Base-by-base conservation (phyloP, 2,113 vertebrate species). In the Ursus arctos region DNA sequence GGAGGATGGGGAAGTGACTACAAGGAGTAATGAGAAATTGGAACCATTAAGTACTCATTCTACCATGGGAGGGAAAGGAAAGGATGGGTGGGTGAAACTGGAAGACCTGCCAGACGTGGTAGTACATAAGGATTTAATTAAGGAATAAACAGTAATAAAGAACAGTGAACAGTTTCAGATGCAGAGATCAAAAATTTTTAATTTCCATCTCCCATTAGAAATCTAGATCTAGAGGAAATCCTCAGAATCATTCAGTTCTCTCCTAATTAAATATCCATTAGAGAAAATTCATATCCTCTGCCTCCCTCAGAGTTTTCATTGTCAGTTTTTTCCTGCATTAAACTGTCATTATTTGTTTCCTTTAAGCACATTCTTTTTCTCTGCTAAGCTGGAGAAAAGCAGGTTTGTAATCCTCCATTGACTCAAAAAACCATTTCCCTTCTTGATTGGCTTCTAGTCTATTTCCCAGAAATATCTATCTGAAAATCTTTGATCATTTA, bases 201-300 rank as follows among this genome's bases (percentile, higher is more conserved):
- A 94, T 95, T 96, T 97, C 31, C 53, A 57, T 94, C 79, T 94
- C 71, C 33, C 49, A 80, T 92, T 96, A 57, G 69, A 87, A 96
- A 95, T 67, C 40, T 74, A 61, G 53, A 87, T 49, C n/a, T 55
- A 87, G 19, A 77, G n/a, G 40, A 96, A 97, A 86, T 72, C 49
- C 74, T 91, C 82, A 92, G 49, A 92, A 86, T 40, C n/a, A 65
- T 92, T 89, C 83, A 76, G 31, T 88, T 97, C 33, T 89, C 22
- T 94, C 55, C 55, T 96, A 92, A 94, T 94, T 96, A 92, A 96
- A 77, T 79, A 79, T 74, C 28, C 61, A 57, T 96, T 95, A 95
- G 51, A 90, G 61, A 97, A 95, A 91, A 95, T 49, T 47, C 61
- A 63, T 84, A 89, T 69, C 21, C 55, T 95, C 31, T 92, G 49